A percentile compares a stretch with the other conserved stretches of the same genome.
These are phyloP conservation scores for Knipowitschia caucasica DNA, from an alignment of 2,797 vertebrate species.

Conservation along the genomic window DNA sequence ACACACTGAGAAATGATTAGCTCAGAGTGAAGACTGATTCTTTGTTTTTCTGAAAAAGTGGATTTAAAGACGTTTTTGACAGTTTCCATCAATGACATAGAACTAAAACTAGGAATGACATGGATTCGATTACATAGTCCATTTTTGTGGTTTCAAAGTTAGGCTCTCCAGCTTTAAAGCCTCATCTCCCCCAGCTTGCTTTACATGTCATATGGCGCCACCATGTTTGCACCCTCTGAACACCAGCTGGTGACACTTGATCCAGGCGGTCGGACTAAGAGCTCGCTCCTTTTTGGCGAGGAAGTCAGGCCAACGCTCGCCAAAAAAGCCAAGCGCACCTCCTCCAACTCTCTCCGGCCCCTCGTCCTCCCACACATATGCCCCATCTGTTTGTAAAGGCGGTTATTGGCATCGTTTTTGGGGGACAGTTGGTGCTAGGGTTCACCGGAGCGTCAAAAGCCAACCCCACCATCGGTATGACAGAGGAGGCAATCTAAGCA, in stretches of 20 bases:
- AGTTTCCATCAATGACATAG: too few species aligned
- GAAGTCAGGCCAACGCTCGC: slow-evolving; percentile 44
- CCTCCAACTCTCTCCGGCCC: slow-evolving; percentile 36
- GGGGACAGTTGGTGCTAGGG: slow-evolving; percentile 54
- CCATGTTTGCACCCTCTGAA: slow-evolving; percentile 28
- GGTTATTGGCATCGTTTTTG: slow-evolving; percentile 42
- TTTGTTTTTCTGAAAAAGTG: too few species aligned
- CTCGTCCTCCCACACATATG: slow-evolving; percentile 46
- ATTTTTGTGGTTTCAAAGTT: too few species aligned
- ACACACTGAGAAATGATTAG: too few species aligned
- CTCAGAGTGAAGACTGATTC: too few species aligned
- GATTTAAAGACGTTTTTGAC: too few species aligned
- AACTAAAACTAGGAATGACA: too few species aligned
- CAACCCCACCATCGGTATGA: slow-evolving; percentile 50
- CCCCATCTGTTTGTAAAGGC: slow-evolving; percentile 61
- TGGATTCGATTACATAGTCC: too few species aligned
- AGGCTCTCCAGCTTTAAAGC: too few species aligned
- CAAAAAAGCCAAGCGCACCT: slow-evolving; percentile 45
- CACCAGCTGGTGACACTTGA: slow-evolving; percentile 63
- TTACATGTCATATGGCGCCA: slow-evolving; percentile 25
- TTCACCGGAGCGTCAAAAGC: slow-evolving; percentile 41
- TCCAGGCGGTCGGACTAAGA: slow-evolving; percentile 63
- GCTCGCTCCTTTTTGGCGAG: slow-evolving; percentile 58
- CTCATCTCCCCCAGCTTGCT: not conserved
- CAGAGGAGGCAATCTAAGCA: slow-evolving; percentile 20